A percentile compares a stretch with the other conserved stretches of the same genome.
Evolutionary conservation across 2,888 invertebrate genomes (phyloP).

Genomic region (Psococerastis gibbosa): DNA sequence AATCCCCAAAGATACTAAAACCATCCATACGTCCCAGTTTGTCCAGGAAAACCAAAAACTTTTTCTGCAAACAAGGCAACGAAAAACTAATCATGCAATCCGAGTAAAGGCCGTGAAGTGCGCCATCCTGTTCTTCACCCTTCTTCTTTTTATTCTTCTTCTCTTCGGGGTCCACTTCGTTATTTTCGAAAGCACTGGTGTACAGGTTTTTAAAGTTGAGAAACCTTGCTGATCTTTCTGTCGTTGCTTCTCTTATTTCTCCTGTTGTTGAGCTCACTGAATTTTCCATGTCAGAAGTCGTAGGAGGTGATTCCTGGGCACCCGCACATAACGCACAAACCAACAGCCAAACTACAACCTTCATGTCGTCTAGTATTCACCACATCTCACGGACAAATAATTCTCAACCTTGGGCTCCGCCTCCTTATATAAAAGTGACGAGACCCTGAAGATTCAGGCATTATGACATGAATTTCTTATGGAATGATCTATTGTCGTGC

Average conservation of each 20-base stretch:
- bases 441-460: background rate
- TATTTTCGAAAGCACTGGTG: background rate
- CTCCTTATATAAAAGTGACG: background rate
- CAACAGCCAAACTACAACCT: conserved; percentile 1
- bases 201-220: background rate
- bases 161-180: background rate
- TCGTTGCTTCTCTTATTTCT: no score
- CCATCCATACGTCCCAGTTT: conserved; percentile 31
- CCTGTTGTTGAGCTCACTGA: no score
- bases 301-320: background rate
- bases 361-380: background rate
- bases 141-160: no score
- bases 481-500: background rate
- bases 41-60: conserved; percentile 35
- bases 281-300: no score
- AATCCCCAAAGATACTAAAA: conserved; percentile 34
- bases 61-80: conserved; percentile 35
- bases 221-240: conserved; percentile 1
- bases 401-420: background rate
- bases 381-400: background rate
- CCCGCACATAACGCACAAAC: conserved; percentile 3
- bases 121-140: conserved; percentile 19
- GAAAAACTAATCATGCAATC: conserved; percentile 37
- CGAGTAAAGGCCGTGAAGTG: conserved; percentile 32
- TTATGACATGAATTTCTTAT: background rate